Percentiles rank a stretch among this genome's conserved stretches.
These are phyloP conservation scores for Synanceia verrucosa DNA, from an alignment of 2,797 vertebrate species.

Conservation along the genomic window DNA sequence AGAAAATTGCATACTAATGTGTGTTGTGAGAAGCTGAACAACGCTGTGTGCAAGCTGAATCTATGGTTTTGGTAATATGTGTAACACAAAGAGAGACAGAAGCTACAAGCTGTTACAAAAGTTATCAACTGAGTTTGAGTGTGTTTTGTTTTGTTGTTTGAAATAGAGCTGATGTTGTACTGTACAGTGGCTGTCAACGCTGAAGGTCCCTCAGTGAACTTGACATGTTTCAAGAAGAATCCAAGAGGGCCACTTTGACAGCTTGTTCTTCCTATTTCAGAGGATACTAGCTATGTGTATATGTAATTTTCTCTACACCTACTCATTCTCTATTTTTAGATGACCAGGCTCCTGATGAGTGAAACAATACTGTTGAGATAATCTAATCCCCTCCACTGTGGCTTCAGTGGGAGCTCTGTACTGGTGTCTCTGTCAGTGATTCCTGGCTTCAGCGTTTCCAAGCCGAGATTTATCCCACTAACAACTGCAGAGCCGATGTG, in stretches of 20 bases:
- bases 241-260: slow-evolving; percentile 12
- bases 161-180: not conserved
- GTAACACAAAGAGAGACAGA: not conserved
- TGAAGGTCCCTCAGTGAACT: not conserved
- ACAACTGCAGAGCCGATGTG: slow-evolving; percentile 17
- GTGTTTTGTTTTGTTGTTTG: not conserved
- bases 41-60: not conserved
- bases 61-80: not conserved
- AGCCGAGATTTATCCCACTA: slow-evolving; percentile 16
- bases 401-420: slow-evolving; percentile 22
- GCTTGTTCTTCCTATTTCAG: slow-evolving; percentile 11
- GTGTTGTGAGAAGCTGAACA: not conserved
- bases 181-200: not conserved
- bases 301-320: slow-evolving; percentile 47
- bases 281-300: slow-evolving; percentile 34
- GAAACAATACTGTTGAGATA: slow-evolving; percentile 58
- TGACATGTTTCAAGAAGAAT: no score
- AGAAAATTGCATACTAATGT: not conserved
- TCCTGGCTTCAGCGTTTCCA: slow-evolving; percentile 21
- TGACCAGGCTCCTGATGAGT: slow-evolving; percentile 34
- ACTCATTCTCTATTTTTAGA: slow-evolving; percentile 61
- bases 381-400: slow-evolving; percentile 61
- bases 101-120: not conserved
- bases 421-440: slow-evolving; percentile 23
- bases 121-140: not conserved